Evolutionary conservation across 2,888 invertebrate genomes (phyloP), one percentile per base, ranked within the genome.

Genomic region (Synanthedon tipuliformis): DNA sequence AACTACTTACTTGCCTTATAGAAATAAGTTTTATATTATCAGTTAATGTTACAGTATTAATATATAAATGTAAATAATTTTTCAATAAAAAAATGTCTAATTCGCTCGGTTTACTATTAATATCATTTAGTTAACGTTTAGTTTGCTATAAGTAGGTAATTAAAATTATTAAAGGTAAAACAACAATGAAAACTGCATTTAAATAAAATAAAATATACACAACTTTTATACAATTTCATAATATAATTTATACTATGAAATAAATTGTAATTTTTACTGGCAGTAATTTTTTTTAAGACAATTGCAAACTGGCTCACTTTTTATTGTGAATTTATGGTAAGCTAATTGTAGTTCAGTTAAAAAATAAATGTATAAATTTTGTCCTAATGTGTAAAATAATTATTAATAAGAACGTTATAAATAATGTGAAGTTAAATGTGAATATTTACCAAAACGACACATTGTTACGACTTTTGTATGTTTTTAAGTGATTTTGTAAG

Each of bases 371-470:
- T 45, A 52, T 54, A 34, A 34, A 10, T 34, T 34, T 34, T 10
- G 34, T 10, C 34, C 34, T 34, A 34, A 34, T 10, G 34, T 34
- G 34, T 54, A 50, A 54, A 54, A 54, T 34, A 52, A 55, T 48
- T 34, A 34, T 54, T 51, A 53, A 34, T 34, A 34, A 34, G 34
- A 23, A 23, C 5, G 23, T 23, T 52, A 55, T 55, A 53, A 52
- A 15, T 13, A 45, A 15, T 45, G 34, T 52, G 52, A 54, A 34
- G 34, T 50, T 61, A 60, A 60, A 61, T 65, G 66, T 68, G 66
- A 63, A 60, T 57, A 59, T 66, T 75, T 81, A 81, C 77, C 80
- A 80, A 80, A 81, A 73, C 74, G 34, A 68, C 70, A 71, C 60
- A 71, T 75, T 70, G 69, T 73, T 71, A 61, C 59, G 49, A 49